These are phyloP conservation scores for Oreortyx pictus DNA, from an alignment of 2,797 vertebrate genomes.

Conservation along the genomic window DNA sequence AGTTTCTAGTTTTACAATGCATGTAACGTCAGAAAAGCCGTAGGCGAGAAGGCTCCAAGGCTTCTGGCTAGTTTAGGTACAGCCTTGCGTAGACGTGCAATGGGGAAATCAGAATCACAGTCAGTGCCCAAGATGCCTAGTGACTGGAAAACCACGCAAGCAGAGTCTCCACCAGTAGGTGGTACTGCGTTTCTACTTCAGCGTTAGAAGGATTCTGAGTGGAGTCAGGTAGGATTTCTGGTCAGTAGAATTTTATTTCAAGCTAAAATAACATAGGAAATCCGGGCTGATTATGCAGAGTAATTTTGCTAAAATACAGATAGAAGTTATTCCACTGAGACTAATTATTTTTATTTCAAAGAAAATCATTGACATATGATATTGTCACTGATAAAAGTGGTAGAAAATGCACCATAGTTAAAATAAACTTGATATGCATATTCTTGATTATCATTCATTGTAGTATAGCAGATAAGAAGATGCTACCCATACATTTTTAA, in stretches of 20 bases:
- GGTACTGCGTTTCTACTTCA: slow-evolving; percentile 44
- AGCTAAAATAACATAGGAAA: neutral
- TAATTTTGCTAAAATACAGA: neutral
- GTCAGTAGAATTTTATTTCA: neutral
- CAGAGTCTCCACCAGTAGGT: slow-evolving; percentile 20
- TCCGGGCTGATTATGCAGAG: neutral
- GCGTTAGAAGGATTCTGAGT: neutral
- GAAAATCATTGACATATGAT: neutral
- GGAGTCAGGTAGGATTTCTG: neutral
- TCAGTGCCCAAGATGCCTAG: fast-evolving
- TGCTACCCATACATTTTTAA: neutral
- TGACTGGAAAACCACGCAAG: neutral
- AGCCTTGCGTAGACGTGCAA: neutral
- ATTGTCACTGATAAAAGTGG: neutral
- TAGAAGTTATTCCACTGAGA: neutral
- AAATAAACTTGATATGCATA: neutral
- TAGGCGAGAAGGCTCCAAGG: neutral
- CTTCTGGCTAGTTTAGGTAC: neutral
- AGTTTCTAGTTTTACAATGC: neutral
- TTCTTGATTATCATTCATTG: neutral
- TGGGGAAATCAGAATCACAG: neutral
- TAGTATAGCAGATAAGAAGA: neutral
- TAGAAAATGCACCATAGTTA: neutral
- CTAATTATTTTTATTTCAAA: neutral
- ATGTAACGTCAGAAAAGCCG: neutral